Evolutionary conservation across 2,888 invertebrate genomes (phyloP).

Genomic region (Atethmia centrago): DNA sequence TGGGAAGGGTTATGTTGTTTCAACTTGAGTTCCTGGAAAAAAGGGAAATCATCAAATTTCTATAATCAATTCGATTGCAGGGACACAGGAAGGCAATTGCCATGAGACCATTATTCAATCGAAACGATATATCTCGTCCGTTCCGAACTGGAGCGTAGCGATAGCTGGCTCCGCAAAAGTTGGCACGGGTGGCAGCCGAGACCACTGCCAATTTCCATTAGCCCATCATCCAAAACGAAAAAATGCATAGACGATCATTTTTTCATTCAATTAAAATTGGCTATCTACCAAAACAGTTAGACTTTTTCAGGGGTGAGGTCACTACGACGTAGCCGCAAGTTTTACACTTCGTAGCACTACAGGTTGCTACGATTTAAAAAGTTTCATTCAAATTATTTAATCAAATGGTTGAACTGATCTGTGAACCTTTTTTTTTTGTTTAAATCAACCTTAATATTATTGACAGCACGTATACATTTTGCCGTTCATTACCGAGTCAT

Average conservation of each 20-base stretch:
- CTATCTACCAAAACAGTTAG: slow-evolving; percentile 83
- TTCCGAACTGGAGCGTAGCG: slow-evolving; percentile 87
- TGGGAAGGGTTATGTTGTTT: background rate
- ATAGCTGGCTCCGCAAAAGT: slow-evolving; percentile 89
- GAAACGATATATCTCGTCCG: slow-evolving; percentile 88
- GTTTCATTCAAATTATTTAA: background rate
- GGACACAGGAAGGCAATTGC: slow-evolving; percentile 83
- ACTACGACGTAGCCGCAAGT: slow-evolving; percentile 27
- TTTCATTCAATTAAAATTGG: slow-evolving; percentile 91
- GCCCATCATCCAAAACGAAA: slow-evolving; percentile 90
- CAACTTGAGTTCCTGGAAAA: slow-evolving; percentile 15
- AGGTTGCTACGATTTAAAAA: slow-evolving; percentile 5
- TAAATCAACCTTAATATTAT: slow-evolving; percentile 38
- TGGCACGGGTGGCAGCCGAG: slow-evolving; percentile 87
- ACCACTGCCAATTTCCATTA: slow-evolving; percentile 91
- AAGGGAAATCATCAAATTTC: slow-evolving; percentile 69
- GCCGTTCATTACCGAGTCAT: slow-evolving; percentile 81
- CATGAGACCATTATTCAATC: slow-evolving; percentile 89
- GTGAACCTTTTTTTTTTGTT: background rate
- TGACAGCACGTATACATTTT: slow-evolving; percentile 67
- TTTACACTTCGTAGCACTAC: slow-evolving; percentile 19
- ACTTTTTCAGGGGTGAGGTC: slow-evolving; percentile 69
- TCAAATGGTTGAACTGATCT: background rate
- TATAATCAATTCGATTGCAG: slow-evolving; percentile 80
- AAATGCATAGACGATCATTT: slow-evolving; percentile 90